Evolutionary conservation across 2,888 invertebrate genomes (phyloP).

Genomic region (Lingula anatina): DNA sequence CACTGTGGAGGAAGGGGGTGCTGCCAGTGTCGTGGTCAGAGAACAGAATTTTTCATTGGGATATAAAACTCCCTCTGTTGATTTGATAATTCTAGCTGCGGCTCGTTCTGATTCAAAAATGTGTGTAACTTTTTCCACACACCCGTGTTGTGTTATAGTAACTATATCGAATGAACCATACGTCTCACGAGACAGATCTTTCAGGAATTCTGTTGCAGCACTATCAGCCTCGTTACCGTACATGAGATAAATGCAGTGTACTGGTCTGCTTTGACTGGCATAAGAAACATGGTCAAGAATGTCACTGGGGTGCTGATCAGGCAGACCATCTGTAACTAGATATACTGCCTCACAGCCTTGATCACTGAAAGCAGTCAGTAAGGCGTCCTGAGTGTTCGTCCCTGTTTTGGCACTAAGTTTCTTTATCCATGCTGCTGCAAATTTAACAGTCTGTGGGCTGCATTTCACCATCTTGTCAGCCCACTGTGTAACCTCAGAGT

Average conservation of each 20-base stretch:
- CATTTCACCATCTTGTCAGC: conserved; percentile 48
- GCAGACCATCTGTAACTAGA: conserved; percentile 47
- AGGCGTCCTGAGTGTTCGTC: conserved; percentile 47
- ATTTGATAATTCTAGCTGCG: conserved; percentile 31
- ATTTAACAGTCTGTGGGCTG: conserved; percentile 44
- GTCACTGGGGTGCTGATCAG: conserved; percentile 43
- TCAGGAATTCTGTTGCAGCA: conserved; percentile 39
- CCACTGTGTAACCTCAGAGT: conserved; percentile 48
- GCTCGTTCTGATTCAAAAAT: conserved; percentile 38
- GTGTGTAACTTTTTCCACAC: conserved; percentile 42
- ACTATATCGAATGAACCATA: conserved; percentile 47
- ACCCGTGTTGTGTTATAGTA: conserved; percentile 37
- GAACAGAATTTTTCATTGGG: conserved; percentile 29
- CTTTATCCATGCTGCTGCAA: conserved; percentile 45
- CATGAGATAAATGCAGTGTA: conserved; percentile 46
- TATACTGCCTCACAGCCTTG: conserved; percentile 42
- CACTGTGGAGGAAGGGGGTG: conserved; percentile 18
- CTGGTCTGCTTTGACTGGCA: conserved; percentile 29
- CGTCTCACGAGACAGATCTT: conserved; percentile 45
- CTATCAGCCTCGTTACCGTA: conserved; percentile 31
- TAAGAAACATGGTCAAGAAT: conserved; percentile 41
- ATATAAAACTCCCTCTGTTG: conserved; percentile 33
- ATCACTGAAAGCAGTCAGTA: conserved; percentile 42
- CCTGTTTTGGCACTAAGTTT: conserved; percentile 44
- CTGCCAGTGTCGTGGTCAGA: conserved; percentile 30